A percentile compares a stretch with the other conserved stretches of the same genome.
Evolutionary conservation across 2,113 vertebrate genomes (phyloP).

Genomic region (Dipodomys ordii): DNA sequence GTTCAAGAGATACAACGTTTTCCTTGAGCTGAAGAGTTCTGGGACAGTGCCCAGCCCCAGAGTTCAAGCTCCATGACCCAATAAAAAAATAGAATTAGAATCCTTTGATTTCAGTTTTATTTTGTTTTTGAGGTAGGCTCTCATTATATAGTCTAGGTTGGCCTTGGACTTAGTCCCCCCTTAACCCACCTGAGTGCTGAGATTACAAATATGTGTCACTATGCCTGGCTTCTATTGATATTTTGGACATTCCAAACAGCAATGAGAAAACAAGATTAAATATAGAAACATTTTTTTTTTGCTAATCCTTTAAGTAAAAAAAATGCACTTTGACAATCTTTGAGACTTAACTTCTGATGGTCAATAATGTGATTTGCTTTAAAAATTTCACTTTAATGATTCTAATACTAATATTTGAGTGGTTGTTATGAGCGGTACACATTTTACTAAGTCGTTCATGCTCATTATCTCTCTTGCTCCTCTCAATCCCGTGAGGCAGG

Average conservation of each 20-base stretch:
- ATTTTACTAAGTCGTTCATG: neutral
- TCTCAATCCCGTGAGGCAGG: neutral
- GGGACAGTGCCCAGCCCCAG: no score
- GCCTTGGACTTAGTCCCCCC: no score
- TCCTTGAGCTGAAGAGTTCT: no score
- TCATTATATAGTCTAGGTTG: neutral
- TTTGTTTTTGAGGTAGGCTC: neutral
- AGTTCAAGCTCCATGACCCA: no score
- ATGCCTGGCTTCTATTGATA: neutral
- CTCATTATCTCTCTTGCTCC: neutral
- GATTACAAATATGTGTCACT: neutral
- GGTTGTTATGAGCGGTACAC: neutral
- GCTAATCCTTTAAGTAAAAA: neutral
- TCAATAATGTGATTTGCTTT: neutral
- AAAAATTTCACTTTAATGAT: neutral
- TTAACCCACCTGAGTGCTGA: neutral
- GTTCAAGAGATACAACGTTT: no score
- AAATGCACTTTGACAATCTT: neutral
- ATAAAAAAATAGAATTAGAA: no score
- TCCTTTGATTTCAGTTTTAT: no score
- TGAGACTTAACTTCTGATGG: neutral
- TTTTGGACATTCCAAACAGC: conserved; percentile 22
- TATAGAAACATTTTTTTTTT: neutral
- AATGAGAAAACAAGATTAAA: neutral
- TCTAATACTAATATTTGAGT: neutral